Evolutionary conservation across 2,888 invertebrate species (phyloP).

Genomic region (Cataglyphis cursor): DNA sequence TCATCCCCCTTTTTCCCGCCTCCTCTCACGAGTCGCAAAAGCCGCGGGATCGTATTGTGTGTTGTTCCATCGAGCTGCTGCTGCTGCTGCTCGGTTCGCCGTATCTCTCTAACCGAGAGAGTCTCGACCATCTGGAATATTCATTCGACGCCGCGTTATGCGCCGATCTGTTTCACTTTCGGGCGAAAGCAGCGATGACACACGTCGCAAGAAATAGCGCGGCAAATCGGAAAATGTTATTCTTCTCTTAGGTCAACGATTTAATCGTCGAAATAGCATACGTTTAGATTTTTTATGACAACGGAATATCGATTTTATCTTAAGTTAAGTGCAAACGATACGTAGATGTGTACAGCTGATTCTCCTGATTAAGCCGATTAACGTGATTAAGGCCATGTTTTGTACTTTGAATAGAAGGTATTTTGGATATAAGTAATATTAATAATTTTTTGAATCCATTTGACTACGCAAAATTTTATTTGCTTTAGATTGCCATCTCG

Average conservation of each 20-base stretch:
- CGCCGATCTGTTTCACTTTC: slow-evolving; percentile 62
- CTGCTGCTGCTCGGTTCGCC: background rate
- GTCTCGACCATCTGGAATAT: slow-evolving; percentile 59
- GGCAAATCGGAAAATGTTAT: background rate
- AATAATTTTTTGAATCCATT: background rate
- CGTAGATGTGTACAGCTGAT: background rate
- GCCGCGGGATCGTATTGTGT: slow-evolving; percentile 12
- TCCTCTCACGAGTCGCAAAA: background rate
- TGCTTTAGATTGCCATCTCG: background rate
- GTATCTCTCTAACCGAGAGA: slow-evolving; percentile 8
- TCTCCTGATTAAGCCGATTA: background rate
- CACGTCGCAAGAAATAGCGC: background rate
- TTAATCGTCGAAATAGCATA: background rate
- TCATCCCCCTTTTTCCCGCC: background rate
- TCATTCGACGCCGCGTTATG: slow-evolving; percentile 66
- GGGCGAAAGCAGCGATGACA: background rate
- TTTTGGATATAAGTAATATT: background rate
- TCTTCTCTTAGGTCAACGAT: background rate
- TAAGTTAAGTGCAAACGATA: background rate
- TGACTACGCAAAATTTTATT: background rate
- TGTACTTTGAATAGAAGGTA: background rate
- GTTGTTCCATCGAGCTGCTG: background rate
- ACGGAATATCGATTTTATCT: background rate
- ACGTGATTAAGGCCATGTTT: background rate
- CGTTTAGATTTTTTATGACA: background rate